These are phyloP conservation scores for Picus viridis DNA, from an alignment of 2,797 vertebrate genomes.

Conservation along the genomic window DNA sequence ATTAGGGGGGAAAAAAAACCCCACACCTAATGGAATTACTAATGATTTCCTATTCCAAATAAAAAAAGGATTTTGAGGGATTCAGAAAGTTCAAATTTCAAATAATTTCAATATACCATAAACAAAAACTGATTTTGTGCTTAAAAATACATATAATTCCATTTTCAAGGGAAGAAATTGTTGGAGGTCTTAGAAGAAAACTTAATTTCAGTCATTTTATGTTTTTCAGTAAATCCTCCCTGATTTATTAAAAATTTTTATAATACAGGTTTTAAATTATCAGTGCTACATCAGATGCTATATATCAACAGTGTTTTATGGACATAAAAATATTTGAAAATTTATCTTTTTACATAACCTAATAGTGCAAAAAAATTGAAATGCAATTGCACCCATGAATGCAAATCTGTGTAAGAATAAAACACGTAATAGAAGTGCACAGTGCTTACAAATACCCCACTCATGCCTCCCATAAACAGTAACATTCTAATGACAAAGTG, in stretches of 20 bases:
- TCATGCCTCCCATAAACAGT: neutral
- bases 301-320: neutral
- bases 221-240: rapidly evolving
- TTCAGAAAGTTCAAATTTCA: neutral
- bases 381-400: neutral
- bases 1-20: neutral
- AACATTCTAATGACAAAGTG: neutral
- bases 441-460: neutral
- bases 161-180: neutral
- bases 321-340: neutral
- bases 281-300: neutral
- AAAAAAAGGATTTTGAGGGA: neutral
- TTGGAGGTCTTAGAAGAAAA: neutral
- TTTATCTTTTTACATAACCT: neutral
- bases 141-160: neutral
- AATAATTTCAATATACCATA: neutral
- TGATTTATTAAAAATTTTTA: neutral
- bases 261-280: neutral
- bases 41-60: neutral
- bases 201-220: neutral
- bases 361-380: neutral
- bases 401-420: neutral
- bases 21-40: neutral
- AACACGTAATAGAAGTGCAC: neutral
- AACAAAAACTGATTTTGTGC: neutral